Base-by-base conservation (phyloP, 1,140 invertebrate genomes). In the Maniola jurtina region DNA sequence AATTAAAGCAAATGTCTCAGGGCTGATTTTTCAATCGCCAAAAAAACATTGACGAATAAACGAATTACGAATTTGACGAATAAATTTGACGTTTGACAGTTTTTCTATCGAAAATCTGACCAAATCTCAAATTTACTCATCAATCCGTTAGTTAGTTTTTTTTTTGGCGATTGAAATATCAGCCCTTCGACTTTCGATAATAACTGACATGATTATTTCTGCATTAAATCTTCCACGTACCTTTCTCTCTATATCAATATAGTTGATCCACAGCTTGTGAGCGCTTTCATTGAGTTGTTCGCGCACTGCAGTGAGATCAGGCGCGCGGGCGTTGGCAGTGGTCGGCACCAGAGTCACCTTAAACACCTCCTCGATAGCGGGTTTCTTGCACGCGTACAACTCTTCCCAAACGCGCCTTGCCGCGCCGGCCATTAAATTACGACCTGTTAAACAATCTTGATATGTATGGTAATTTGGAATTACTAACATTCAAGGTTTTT, bases 391-490 rank as follows among this genome's bases (percentile, higher is more conserved):
- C 2, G 97, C 95, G 82, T 99, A 99, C 7, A 99, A 88, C 88
- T 99, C 98, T 77, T 99, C 97, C 98, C 98, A 99, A 0, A 99
- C 97, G 71, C 97, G 93, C 42, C 95, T 95, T 0, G 98, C 98
- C 13, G 98, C 98, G 11, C 95, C 95, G 3, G 95, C 94, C 91
- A 99, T 97, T 40, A 98, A 91, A 88, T 97, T 96, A 61, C 96
- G 94, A 60, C 94, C 93, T 92, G 47, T 1, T 48, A 14, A 5
- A 42, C 1, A 10, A 42, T 42, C 40, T 10, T 42, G 1, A 2
- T 42, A 10, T 42, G 40, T 42, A 10, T 2, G 40, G 40, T 42
- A 42, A 42, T 10, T 42, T 2, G 40, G 13, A 42, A 42, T 25
- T 25, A 1, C 40, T 42, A n/a, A n/a, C n/a, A n/a, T n/a, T n/a